Percentiles rank a stretch among this genome's conserved stretches.
Conservation (phyloP, 2,113 vertebrate genomes). For the Coregonus clupeaformis region DNA sequence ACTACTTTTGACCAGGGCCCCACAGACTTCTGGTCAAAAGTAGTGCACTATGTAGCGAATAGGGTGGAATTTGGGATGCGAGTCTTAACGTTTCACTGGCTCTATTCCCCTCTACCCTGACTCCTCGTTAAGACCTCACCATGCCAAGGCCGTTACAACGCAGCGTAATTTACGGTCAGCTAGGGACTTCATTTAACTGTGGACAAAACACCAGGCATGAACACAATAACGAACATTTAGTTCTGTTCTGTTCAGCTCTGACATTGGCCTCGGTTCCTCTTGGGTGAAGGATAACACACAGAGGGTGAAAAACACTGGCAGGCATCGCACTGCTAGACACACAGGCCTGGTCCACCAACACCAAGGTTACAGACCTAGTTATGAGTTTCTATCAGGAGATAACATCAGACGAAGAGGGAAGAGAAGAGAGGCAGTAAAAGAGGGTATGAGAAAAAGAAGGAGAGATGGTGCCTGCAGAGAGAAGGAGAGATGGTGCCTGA, state of each 20-base stretch:
- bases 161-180: conserved; percentile 47
- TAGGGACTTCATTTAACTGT: conserved; percentile 55
- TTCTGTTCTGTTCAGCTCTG: conserved; percentile 22
- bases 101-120: conserved; percentile 46
- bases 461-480: too few relatives aligned
- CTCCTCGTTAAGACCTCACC: conserved; percentile 48
- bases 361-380: not conserved
- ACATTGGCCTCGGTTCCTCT: conserved; percentile 9
- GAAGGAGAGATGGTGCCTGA: too few relatives aligned
- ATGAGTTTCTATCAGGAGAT: too few relatives aligned
- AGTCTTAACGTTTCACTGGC: conserved; percentile 47
- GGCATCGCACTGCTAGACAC: not conserved
- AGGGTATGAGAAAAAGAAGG: too few relatives aligned
- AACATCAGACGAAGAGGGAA: too few relatives aligned
- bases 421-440: too few relatives aligned
- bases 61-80: conserved; percentile 2
- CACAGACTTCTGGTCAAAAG: too few relatives aligned
- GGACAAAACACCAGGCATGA: conserved; percentile 43
- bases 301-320: conserved; percentile 42
- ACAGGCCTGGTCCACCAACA: conserved; percentile 26
- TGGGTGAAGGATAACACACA: conserved; percentile 21
- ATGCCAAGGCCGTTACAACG: conserved; percentile 50
- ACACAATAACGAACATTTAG: conserved; percentile 1
- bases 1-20: too few relatives aligned
- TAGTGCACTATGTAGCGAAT: too few relatives aligned